phyloP scores from a whole-genome alignment of 2,113 vertebrate genomes.

The Perognathus longimembris region DNA sequence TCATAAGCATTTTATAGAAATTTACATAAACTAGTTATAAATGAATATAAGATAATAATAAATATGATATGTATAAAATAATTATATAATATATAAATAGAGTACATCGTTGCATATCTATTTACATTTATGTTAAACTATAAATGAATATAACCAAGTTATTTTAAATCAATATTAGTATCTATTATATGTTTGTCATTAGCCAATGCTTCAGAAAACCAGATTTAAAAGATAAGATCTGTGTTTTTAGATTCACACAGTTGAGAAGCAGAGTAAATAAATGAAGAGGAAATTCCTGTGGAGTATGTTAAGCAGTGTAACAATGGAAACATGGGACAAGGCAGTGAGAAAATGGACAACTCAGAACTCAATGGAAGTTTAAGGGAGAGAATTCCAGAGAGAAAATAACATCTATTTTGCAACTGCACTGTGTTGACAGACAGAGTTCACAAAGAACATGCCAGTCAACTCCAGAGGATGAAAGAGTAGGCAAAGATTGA shows the following conservation, averaged over 20 bases:
- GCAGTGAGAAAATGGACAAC: neutral
- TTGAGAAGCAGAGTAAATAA: neutral
- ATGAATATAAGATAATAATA: too few relatives aligned
- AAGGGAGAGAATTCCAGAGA: neutral
- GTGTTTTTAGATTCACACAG: neutral
- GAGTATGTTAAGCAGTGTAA: neutral
- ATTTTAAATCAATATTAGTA: neutral
- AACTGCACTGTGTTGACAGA: neutral
- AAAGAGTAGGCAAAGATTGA: neutral
- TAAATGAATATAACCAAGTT: neutral
- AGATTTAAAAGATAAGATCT: neutral
- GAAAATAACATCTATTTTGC: neutral
- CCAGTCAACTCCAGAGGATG: fast-evolving
- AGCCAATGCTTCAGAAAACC: neutral
- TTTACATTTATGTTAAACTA: too few relatives aligned
- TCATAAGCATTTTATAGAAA: too few relatives aligned
- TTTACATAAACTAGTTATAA: too few relatives aligned
- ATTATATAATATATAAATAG: too few relatives aligned
- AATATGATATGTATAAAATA: too few relatives aligned
- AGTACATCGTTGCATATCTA: too few relatives aligned
- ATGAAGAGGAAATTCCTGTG: neutral
- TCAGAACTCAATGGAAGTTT: neutral
- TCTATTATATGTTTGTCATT: neutral
- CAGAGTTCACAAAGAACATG: neutral
- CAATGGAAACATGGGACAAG: neutral